phyloP scores from a whole-genome alignment of 2,888 invertebrate species.

The Augiades crinisus region DNA sequence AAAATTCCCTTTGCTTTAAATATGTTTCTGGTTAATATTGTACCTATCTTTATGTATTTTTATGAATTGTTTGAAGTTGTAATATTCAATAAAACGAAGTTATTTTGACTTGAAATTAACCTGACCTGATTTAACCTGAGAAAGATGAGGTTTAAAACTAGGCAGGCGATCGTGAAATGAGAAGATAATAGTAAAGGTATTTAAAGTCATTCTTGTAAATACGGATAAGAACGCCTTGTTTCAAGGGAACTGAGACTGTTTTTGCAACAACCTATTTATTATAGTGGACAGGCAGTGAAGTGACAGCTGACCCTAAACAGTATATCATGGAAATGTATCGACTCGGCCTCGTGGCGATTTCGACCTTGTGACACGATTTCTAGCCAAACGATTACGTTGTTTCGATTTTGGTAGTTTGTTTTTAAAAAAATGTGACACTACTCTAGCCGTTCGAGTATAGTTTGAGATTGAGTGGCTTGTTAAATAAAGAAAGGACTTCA shows the following conservation, averaged over 20 bases:
- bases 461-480: too few relatives aligned
- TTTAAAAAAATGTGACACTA: neutral
- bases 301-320: constrained; percentile 43
- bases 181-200: too few relatives aligned
- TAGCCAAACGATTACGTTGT: neutral
- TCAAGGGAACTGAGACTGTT: constrained; percentile 1
- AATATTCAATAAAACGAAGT: too few relatives aligned
- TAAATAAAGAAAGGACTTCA: too few relatives aligned
- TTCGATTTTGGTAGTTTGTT: neutral
- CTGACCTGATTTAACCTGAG: too few relatives aligned
- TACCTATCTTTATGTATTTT: too few relatives aligned
- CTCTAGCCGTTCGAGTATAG: too few relatives aligned
- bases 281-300: constrained; percentile 29
- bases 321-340: constrained; percentile 49
- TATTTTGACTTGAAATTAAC: too few relatives aligned
- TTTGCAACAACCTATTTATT: constrained; percentile 32
- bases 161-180: too few relatives aligned
- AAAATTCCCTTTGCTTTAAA: neutral
- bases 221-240: neutral
- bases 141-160: too few relatives aligned
- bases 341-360: constrained; percentile 33
- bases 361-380: neutral
- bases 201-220: neutral
- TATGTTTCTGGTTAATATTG: too few relatives aligned
- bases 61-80: too few relatives aligned